Conservation (phyloP, 2,113 vertebrate genomes). For the Chloroceryle aenea region DNA sequence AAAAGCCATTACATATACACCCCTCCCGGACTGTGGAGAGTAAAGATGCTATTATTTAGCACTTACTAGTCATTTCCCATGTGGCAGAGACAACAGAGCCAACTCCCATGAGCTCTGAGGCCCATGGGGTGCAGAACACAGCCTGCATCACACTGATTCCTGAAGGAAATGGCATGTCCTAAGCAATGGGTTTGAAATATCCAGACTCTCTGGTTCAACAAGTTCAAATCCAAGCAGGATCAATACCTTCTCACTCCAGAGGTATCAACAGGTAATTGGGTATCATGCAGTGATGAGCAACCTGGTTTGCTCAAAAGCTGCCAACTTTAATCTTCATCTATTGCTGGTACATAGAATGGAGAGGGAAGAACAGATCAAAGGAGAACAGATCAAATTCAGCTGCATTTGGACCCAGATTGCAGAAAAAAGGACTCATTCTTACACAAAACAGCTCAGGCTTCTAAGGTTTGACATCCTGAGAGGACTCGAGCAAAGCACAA, state of each 20-base stretch:
- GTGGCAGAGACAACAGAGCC: not conserved
- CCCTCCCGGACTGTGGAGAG: not conserved
- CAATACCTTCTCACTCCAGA: slow-evolving; percentile 54
- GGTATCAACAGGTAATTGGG: slow-evolving; percentile 61
- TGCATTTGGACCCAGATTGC: slow-evolving; percentile 26
- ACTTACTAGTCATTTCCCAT: not conserved
- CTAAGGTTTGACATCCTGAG: not conserved
- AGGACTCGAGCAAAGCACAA: not conserved
- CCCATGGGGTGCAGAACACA: not conserved
- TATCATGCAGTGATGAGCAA: slow-evolving; percentile 50
- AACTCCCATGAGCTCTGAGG: not conserved
- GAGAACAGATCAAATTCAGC: slow-evolving; percentile 44
- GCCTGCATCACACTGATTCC: not conserved
- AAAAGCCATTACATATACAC: not conserved
- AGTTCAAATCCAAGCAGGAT: slow-evolving; percentile 51
- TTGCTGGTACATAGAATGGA: slow-evolving; percentile 11
- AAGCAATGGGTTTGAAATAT: not conserved
- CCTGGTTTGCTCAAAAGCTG: slow-evolving; percentile 57
- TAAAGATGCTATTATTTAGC: not conserved
- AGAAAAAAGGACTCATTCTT: slow-evolving; percentile 50
- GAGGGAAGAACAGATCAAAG: slow-evolving; percentile 62
- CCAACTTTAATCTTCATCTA: slow-evolving; percentile 66
- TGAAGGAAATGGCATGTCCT: not conserved
- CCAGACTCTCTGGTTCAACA: slow-evolving; percentile 18
- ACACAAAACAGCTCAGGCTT: slow-evolving; percentile 5